Evolutionary conservation across 2,113 vertebrate species (phyloP).

Genomic region (Mormyrus iriodes): DNA sequence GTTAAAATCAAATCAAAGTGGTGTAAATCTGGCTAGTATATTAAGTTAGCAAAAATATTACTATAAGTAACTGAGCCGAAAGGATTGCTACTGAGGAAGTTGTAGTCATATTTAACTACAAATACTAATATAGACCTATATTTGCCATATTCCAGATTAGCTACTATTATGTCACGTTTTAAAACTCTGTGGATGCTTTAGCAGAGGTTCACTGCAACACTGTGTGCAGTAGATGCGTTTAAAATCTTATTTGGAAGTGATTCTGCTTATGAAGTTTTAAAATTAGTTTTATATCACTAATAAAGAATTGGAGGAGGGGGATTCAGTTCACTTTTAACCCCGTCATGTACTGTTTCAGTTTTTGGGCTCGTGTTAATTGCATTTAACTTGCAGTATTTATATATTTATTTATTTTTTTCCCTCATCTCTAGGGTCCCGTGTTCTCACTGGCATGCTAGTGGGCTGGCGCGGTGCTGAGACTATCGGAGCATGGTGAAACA

Average conservation of each 20-base stretch:
- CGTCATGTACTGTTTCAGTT: background rate
- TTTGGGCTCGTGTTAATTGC: background rate
- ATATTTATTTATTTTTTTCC: background rate
- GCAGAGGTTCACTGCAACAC: background rate
- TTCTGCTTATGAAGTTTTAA: background rate
- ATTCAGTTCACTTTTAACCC: background rate
- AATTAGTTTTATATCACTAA: background rate
- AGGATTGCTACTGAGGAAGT: background rate
- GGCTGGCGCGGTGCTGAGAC: conserved; percentile 45
- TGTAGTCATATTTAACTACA: background rate
- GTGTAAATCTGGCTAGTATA: background rate
- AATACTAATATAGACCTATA: background rate
- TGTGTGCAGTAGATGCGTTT: background rate
- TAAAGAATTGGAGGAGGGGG: background rate
- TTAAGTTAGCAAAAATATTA: background rate
- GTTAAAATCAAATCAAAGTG: background rate
- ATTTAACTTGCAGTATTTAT: background rate
- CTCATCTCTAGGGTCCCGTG: conserved; percentile 47
- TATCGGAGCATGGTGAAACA: conserved; percentile 96
- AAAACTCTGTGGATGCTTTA: background rate
- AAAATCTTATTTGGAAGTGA: background rate
- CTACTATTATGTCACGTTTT: background rate
- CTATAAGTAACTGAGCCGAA: background rate
- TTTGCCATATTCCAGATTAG: background rate
- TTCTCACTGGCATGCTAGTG: conserved; percentile 76